Evolutionary conservation across 2,888 invertebrate genomes (phyloP), one percentile per base, ranked within the genome.

Genomic region (Anagyrus pseudococci): DNA sequence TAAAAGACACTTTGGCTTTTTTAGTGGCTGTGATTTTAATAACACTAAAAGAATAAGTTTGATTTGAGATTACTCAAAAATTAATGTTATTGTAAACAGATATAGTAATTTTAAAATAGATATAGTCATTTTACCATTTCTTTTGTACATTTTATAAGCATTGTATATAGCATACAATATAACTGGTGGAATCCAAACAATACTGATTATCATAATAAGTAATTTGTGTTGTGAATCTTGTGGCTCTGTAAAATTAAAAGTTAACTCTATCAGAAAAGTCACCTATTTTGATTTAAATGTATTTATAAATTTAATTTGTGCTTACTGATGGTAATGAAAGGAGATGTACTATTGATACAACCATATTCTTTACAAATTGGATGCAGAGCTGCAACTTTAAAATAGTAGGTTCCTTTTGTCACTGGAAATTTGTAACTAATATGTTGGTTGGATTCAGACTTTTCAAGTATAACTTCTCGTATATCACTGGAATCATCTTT

Each of bases 131-230:
- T 49, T 65, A 72, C 75, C 74, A 69, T 70, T 72, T 58, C 72
- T 76, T 62, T 67, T 73, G 29, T 72, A 77, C 23, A 76, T 65
- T 69, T 78, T 78, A 58, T 75, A 77, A 17, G 69, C 61, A 62
- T 75, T 73, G 61, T 75, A 78, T 44, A 78, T 58, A 20, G 72
- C 74, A 62, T 75, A 78, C 4, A 76, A 58, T 67, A 77, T 71
- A 64, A 74, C 76, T 56, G 78, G 76, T 50, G 77, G 77, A 66
- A 80, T 75, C 78, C 78, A 80, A 37, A 78, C 72, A 10, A 76
- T 69, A 58, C 78, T 78, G 59, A 80, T 76, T 59, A 80, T 79
- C 79, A 80, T 79, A 47, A 78, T 74, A 20, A 79, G 63, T 43
- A 79, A 58, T 17, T 74, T 75, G 47, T 73, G 70, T n/a, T n/a